These are phyloP conservation scores for Blastomussa wellsi DNA, from an alignment of 92 coral and sea anemone species.

Conservation along the genomic window DNA sequence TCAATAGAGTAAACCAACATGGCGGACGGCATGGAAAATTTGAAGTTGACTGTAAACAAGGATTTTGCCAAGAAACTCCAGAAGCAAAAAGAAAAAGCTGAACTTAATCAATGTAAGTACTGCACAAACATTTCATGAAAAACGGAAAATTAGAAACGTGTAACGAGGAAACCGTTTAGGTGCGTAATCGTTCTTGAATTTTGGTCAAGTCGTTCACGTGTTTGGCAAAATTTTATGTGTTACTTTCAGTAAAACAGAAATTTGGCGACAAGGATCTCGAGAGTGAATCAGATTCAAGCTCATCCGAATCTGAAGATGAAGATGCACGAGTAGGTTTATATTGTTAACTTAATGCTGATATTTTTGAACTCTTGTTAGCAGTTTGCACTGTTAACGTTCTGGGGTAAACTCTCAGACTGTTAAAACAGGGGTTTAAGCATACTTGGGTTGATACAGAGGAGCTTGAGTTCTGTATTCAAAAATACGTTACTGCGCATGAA, in stretches of 20 bases:
- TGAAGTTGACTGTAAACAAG: slow-evolving; percentile 71
- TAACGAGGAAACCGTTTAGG: background rate
- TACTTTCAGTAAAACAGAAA: slow-evolving; percentile 78
- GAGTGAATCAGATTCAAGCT: slow-evolving; percentile 73
- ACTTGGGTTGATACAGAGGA: no score
- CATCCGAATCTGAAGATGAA: slow-evolving; percentile 95
- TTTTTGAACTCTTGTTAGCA: background rate
- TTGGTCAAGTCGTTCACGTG: background rate
- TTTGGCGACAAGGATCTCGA: slow-evolving; percentile 67
- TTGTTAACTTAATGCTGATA: background rate
- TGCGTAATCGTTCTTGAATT: background rate
- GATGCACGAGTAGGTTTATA: slow-evolving; percentile 75
- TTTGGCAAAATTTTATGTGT: background rate
- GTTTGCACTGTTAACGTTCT: no score
- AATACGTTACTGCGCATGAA: no score
- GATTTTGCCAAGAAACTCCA: slow-evolving; percentile 84
- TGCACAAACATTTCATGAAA: background rate
- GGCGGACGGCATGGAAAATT: slow-evolving; percentile 83
- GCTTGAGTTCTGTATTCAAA: no score
- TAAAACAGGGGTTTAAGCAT: no score
- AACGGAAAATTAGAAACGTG: background rate
- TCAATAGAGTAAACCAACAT: slow-evolving; percentile 49
- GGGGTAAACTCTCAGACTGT: no score
- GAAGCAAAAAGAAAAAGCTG: slow-evolving; percentile 80
- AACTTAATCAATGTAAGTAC: slow-evolving; percentile 84